Conservation (phyloP, 2,113 vertebrate genomes). For the Brachypteracias leptosomus region DNA sequence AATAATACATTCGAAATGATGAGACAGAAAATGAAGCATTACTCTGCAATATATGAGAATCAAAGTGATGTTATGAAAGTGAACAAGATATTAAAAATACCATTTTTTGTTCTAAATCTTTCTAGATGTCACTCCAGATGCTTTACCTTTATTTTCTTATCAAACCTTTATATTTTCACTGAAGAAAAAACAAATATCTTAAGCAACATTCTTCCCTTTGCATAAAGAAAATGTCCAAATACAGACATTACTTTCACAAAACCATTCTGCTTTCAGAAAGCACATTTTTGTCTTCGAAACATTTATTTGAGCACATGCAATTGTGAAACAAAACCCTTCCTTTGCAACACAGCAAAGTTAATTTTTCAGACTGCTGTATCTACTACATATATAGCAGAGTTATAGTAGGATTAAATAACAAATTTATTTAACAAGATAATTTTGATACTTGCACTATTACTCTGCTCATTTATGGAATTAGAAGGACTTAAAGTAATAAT, state of each 20-base stretch:
- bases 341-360: neutral
- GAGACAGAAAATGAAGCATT: slow-evolving; percentile 69
- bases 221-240: neutral
- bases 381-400: neutral
- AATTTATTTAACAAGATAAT: neutral
- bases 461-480: neutral
- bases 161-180: neutral
- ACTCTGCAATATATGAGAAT: slow-evolving; percentile 46
- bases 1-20: slow-evolving; percentile 71
- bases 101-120: neutral
- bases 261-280: neutral
- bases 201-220: neutral
- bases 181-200: neutral
- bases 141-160: neutral
- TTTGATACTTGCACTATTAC: neutral
- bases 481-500: neutral
- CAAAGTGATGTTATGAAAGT: neutral
- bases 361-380: neutral
- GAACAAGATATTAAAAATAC: neutral
- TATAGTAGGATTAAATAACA: neutral
- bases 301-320: neutral
- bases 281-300: neutral
- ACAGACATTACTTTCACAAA: neutral
- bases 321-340: neutral
- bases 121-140: neutral